These are phyloP conservation scores for Calameuta filiformis DNA, from an alignment of 2,888 invertebrate species.

Conservation along the genomic window DNA sequence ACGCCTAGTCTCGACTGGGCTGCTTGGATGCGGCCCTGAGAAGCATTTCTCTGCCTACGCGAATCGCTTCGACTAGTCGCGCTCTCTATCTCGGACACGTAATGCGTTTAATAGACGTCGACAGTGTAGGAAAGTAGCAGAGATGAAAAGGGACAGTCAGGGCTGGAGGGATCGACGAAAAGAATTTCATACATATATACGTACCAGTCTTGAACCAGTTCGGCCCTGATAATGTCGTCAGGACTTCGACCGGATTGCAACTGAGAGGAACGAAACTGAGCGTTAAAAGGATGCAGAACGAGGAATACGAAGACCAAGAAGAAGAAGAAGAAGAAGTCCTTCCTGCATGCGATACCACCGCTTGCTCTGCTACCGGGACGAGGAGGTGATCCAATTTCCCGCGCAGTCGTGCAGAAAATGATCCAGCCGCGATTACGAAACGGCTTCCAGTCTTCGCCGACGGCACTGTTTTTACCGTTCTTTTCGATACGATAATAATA, in stretches of 20 bases:
- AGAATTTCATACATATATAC: not conserved
- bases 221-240: not conserved
- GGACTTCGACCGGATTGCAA: not conserved
- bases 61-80: not conserved
- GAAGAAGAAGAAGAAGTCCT: conserved; percentile 34
- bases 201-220: not conserved
- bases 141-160: not conserved
- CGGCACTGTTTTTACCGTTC: conserved; percentile 12
- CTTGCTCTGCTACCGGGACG: conserved; percentile 24
- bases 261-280: conserved; percentile 13
- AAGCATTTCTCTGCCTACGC: not conserved
- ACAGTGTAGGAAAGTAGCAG: not conserved
- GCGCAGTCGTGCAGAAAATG: conserved; percentile 66
- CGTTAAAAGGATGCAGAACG: conserved; percentile 14
- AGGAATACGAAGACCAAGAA: conserved; percentile 21
- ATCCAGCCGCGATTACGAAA: conserved; percentile 63
- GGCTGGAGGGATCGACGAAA: not conserved
- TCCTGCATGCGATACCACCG: conserved; percentile 50
- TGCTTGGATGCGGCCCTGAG: not conserved
- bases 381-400: conserved; percentile 65
- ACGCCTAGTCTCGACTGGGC: not conserved
- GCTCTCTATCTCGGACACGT: conserved; percentile 19
- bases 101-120: conserved; percentile 19
- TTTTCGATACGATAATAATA: conserved; percentile 34
- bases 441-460: conserved; percentile 62